A percentile compares a stretch with the other conserved stretches of the same genome.
Evolutionary conservation across 2,888 invertebrate species (phyloP).

Genomic region (Caenorhabditis uteleia): DNA sequence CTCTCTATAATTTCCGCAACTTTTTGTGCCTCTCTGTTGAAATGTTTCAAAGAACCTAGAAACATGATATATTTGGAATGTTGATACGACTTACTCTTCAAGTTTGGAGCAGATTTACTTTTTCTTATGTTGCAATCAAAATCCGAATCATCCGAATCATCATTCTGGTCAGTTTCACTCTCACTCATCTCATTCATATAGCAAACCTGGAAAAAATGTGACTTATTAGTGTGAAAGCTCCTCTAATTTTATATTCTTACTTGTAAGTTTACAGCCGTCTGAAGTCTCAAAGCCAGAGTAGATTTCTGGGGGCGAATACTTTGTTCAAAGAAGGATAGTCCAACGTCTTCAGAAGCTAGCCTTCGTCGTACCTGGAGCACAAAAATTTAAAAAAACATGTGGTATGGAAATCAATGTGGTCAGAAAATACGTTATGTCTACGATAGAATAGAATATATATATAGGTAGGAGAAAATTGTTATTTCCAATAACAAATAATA

Average conservation of each 20-base stretch:
- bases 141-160: conserved; percentile 11
- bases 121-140: conserved; percentile 26
- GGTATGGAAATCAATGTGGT: too few species aligned
- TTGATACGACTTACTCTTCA: conserved; percentile 8
- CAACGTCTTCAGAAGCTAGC: too few species aligned
- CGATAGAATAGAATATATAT: too few species aligned
- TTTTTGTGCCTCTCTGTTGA: conserved; percentile 5
- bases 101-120: conserved; percentile 42
- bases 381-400: too few species aligned
- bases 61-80: conserved; percentile 1
- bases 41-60: conserved; percentile 1
- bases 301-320: conserved; percentile 47
- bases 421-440: too few species aligned
- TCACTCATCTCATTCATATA: conserved; percentile 60
- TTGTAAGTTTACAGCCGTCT: conserved; percentile 83
- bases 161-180: conserved; percentile 22
- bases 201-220: conserved; percentile 76
- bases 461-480: too few species aligned
- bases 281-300: conserved; percentile 58
- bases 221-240: too few species aligned
- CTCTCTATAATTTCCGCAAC: conserved; percentile 1
- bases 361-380: too few species aligned
- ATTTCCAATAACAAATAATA: too few species aligned
- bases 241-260: conserved; percentile 74
- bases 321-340: too few species aligned